Base-by-base conservation (phyloP, 2,113 vertebrate species). In the Lasiurus cinereus region DNA sequence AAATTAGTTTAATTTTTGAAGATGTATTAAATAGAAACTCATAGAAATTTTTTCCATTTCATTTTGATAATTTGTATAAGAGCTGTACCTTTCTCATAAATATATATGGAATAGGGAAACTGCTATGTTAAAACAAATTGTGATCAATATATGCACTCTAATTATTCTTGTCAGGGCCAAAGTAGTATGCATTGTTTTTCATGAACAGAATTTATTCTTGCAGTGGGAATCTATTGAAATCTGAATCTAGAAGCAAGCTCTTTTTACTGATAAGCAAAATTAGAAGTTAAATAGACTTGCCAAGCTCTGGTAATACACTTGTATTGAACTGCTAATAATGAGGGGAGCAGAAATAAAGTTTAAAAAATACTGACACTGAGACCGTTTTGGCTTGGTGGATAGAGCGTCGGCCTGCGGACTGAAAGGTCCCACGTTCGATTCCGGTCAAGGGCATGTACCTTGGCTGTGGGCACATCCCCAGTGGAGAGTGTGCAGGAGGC, bases 1-100 rank as follows among this genome's bases (percentile, higher is more conserved):
- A 89, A 74, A 78, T 73, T 59, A 77, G 8, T 83, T 91, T 96
- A 54, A 91, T 83, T 95, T 94, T 79, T 67, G 87, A 88, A 90
- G 54, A 67, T n/a, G 6, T 3, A 1, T 66, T 56, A 46, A 70
- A n/a, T 36, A 39, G 24, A 83, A 84, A 77, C 16, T 69, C 72
- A 64, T 83, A 48, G 43, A 85, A 66, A 78, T 6, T 4, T 80
- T 80, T 85, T 52, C 27, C 52, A 78, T 54, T 80, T 13, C 62
- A 69, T 90, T 94, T 91, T 90, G 66, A 22, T 92, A 84, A 59
- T 9, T 79, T 94, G 52, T 77, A 5, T 74, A 39, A 84, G 24
- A n/a, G 24, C 48, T 46, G 1, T 66, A 54, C 54, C 48, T 82
- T 84, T 89, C 50, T 88, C 22, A 59, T 70, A 78, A 56, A 66